Percentiles rank a stretch among this genome's conserved stretches.
Conservation (phyloP, 2,888 invertebrate species). For the Lasioglossum leucozonium region DNA sequence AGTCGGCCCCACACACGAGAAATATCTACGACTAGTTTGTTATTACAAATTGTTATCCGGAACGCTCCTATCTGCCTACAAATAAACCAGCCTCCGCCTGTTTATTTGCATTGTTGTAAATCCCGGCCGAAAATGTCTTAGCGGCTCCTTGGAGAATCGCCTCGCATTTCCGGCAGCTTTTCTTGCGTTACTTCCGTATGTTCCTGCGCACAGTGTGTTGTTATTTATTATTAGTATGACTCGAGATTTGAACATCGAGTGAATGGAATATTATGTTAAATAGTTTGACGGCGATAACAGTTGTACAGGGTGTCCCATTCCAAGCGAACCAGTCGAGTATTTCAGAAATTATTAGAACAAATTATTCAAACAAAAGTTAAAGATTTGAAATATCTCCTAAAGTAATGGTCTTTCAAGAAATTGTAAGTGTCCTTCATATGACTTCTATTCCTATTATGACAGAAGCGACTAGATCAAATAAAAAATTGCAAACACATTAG, state of each 20-base stretch:
- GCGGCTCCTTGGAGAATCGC: slow-evolving; percentile 9
- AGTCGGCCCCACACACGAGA: slow-evolving; percentile 63
- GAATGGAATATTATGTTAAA: not conserved
- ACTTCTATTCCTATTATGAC: too few species aligned
- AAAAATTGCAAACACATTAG: too few species aligned
- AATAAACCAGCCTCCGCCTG: slow-evolving; percentile 48
- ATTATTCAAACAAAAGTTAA: not conserved
- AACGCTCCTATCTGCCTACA: slow-evolving; percentile 52
- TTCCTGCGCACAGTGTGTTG: not conserved
- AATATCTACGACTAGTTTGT: slow-evolving; percentile 70
- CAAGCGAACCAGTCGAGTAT: not conserved
- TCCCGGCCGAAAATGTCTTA: slow-evolving; percentile 20
- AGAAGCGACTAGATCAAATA: too few species aligned
- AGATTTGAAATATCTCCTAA: not conserved
- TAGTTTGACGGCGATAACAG: not conserved
- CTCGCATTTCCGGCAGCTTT: not conserved
- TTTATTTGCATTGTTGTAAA: slow-evolving; percentile 44
- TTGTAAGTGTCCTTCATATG: too few species aligned
- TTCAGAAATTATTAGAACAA: not conserved
- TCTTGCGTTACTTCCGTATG: not conserved
- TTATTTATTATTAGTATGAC: not conserved
- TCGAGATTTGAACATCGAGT: not conserved
- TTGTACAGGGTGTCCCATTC: not conserved
- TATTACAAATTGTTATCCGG: slow-evolving; percentile 76
- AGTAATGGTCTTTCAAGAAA: not conserved